Percentiles rank a stretch among this genome's conserved stretches.
These are phyloP conservation scores for Phenganax subtilis DNA, from an alignment of 92 coral and sea anemone genomes.

Conservation along the genomic window DNA sequence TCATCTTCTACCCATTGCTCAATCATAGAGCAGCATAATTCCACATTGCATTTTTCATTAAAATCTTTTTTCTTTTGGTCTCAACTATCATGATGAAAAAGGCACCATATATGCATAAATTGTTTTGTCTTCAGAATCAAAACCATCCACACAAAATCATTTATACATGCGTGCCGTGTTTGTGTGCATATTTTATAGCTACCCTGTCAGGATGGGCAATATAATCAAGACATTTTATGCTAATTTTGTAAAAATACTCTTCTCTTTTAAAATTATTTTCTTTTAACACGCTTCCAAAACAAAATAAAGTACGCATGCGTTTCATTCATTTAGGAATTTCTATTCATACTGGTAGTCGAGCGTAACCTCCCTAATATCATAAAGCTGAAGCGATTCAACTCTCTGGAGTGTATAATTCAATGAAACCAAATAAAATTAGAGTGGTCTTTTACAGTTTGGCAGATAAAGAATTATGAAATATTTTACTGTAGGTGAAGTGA, in stretches of 20 bases:
- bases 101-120: constrained; percentile 35
- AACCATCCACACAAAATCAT: not conserved
- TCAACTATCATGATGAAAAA: constrained; percentile 41
- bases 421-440: too few species aligned
- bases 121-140: constrained; percentile 10
- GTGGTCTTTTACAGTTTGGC: too few species aligned
- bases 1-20: constrained; percentile 28
- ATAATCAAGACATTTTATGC: constrained; percentile 1
- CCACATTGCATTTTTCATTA: constrained; percentile 32
- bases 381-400: too few species aligned
- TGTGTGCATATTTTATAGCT: not conserved
- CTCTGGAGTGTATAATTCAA: too few species aligned
- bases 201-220: not conserved
- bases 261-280: constrained; percentile 2
- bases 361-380: too few species aligned
- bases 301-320: too few species aligned
- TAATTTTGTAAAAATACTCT: not conserved
- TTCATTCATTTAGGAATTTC: too few species aligned
- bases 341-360: too few species aligned
- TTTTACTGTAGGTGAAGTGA: too few species aligned
- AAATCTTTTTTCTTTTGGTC: constrained; percentile 19
- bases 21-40: constrained; percentile 25
- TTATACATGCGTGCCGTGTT: not conserved
- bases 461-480: too few species aligned
- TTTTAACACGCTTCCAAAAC: not conserved